Evolutionary conservation across 2,888 invertebrate genomes (phyloP).

Genomic region (Himalopsyche tibetana): DNA sequence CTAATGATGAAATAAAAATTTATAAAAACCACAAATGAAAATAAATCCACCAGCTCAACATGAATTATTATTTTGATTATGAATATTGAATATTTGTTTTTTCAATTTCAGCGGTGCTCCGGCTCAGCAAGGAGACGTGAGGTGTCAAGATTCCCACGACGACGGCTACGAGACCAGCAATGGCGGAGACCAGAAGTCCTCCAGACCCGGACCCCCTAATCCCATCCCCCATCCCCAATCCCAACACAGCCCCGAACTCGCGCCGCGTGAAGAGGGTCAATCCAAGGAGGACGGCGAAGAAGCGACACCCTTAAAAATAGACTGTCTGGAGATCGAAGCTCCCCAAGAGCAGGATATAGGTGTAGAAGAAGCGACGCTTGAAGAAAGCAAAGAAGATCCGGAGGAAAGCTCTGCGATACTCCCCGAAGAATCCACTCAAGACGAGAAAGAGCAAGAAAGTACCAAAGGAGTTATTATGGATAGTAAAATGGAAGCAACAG

Average conservation of each 20-base stretch:
- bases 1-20: no score
- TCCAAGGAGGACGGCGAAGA: slow-evolving; percentile 67
- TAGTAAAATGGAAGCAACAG: slow-evolving; percentile 50
- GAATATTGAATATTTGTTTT: background rate
- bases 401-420: slow-evolving; percentile 56
- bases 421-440: slow-evolving; percentile 68
- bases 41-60: no score
- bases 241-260: slow-evolving; percentile 60
- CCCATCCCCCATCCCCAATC: slow-evolving; percentile 47
- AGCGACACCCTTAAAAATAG: slow-evolving; percentile 65
- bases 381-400: slow-evolving; percentile 65
- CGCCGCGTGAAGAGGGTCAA: slow-evolving; percentile 54
- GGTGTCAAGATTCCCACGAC: slow-evolving; percentile 86
- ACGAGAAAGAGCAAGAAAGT: slow-evolving; percentile 29
- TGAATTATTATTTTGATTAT: no score
- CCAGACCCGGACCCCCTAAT: slow-evolving; percentile 68
- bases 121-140: slow-evolving; percentile 71
- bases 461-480: slow-evolving; percentile 47
- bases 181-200: slow-evolving; percentile 74
- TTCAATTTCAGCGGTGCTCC: slow-evolving; percentile 71
- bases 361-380: slow-evolving; percentile 67
- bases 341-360: slow-evolving; percentile 46
- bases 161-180: slow-evolving; percentile 94
- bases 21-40: no score
- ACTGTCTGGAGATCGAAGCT: background rate